These are phyloP conservation scores for Microplitis deprimator DNA, from an alignment of 2,888 invertebrate genomes.

Conservation along the genomic window DNA sequence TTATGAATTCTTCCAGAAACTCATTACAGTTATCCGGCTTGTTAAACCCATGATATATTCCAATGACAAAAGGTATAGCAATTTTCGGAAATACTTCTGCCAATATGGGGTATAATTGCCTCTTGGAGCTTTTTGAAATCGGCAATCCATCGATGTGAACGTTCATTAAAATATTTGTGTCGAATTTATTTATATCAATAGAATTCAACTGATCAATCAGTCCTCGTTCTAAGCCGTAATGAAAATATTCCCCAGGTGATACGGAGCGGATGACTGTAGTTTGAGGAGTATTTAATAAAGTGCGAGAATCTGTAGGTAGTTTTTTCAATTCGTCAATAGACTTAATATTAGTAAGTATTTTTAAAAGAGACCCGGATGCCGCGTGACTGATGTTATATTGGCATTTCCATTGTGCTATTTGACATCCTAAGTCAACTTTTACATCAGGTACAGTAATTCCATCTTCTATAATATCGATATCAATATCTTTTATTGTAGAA, in stretches of 20 bases:
- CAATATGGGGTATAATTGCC: constrained; percentile 29
- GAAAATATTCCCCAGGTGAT: constrained; percentile 20
- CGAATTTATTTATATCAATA: background rate
- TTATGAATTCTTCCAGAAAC: constrained; percentile 24
- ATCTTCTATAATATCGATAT: background rate
- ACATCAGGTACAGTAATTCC: background rate
- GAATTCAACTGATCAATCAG: constrained; percentile 23
- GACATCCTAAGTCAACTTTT: background rate
- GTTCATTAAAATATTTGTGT: constrained; percentile 4
- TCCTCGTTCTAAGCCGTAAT: constrained; percentile 20
- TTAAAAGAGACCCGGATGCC: background rate
- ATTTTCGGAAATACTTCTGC: constrained; percentile 25
- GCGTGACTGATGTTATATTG: background rate
- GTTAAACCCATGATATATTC: constrained; percentile 18
- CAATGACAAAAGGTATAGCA: constrained; percentile 13
- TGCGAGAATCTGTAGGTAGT: constrained; percentile 12
- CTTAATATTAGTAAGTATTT: background rate
- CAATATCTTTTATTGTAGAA: background rate
- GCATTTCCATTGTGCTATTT: background rate
- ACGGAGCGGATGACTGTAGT: background rate
- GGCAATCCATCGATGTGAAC: constrained; percentile 30
- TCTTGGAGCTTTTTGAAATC: constrained; percentile 26
- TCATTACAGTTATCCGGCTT: constrained; percentile 9
- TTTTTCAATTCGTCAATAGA: background rate
- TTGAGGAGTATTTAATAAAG: constrained; percentile 12